Conservation (phyloP, 35 echinoderm and acorn worm species). For the Heliocidaris erythrogramma region DNA sequence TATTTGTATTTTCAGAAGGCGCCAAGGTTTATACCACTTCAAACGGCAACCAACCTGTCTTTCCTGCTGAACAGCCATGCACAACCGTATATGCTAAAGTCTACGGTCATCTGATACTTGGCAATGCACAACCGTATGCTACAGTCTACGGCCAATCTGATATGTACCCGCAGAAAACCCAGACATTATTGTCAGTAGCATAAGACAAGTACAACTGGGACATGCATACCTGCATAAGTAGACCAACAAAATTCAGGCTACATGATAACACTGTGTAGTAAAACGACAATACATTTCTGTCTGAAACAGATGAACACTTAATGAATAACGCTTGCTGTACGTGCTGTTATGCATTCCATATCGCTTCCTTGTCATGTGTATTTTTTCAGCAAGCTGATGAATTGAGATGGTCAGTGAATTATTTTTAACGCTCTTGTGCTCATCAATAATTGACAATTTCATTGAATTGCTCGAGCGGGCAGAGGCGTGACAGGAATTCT, state of each 20-base stretch:
- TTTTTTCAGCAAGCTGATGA: neutral
- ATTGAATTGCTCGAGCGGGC: neutral
- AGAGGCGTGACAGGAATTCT: slow-evolving; percentile 2
- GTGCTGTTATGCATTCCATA: neutral
- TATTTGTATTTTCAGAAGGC: neutral
- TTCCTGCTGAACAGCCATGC: too few relatives aligned
- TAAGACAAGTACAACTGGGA: neutral
- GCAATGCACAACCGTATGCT: neutral
- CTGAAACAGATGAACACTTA: neutral
- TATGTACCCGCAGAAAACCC: neutral
- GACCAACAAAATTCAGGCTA: neutral
- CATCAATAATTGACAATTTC: slow-evolving; percentile 38
- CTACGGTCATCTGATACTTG: too few relatives aligned
- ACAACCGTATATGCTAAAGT: too few relatives aligned
- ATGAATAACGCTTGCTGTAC: neutral
- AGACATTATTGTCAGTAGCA: neutral
- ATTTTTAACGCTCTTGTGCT: slow-evolving; percentile 20
- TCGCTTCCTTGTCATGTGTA: neutral
- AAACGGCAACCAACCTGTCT: too few relatives aligned
- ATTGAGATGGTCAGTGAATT: neutral
- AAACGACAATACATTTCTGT: neutral
- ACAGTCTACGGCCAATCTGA: neutral
- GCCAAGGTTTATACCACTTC: neutral
- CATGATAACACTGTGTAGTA: neutral
- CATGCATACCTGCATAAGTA: neutral